phyloP scores from a whole-genome alignment of 2,888 invertebrate genomes.

The Sphaerophoria taeniata region DNA sequence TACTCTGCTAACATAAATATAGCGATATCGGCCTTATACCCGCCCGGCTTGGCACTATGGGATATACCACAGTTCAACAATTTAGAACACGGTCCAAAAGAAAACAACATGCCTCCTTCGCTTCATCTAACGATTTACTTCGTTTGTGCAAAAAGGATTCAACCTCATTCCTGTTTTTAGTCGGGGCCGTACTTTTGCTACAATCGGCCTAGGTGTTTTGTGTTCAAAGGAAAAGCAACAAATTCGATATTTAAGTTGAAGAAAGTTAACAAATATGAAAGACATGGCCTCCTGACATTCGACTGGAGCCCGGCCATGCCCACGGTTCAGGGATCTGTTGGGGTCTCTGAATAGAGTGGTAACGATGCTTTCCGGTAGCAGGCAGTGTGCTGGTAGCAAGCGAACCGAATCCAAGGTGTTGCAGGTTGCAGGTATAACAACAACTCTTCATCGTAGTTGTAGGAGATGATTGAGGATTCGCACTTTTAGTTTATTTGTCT shows the following conservation, averaged over 20 bases:
- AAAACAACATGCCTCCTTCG: constrained; percentile 36
- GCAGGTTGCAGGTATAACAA: constrained; percentile 39
- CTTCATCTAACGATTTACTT: constrained; percentile 61
- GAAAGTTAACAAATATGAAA: no score
- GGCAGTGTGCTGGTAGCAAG: constrained; percentile 43
- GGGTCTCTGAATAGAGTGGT: constrained; percentile 28
- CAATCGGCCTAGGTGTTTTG: neutral
- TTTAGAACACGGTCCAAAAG: constrained; percentile 12
- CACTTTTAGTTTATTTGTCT: constrained; percentile 65
- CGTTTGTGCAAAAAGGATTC: constrained; percentile 64
- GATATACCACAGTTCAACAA: neutral
- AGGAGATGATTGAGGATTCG: constrained; percentile 60
- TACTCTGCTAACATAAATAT: constrained; percentile 60
- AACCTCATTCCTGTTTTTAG: constrained; percentile 11
- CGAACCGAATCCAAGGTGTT: constrained; percentile 61
- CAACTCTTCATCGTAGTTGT: neutral
- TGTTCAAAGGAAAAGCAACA: no score
- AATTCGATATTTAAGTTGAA: no score
- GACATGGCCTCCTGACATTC: no score
- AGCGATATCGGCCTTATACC: constrained; percentile 1
- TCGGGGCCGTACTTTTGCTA: neutral
- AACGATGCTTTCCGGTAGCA: constrained; percentile 11
- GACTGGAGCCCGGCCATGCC: neutral
- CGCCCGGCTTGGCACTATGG: neutral
- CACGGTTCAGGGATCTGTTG: neutral